Evolutionary conservation across 2,113 vertebrate genomes (phyloP).

Genomic region (Bos indicus): DNA sequence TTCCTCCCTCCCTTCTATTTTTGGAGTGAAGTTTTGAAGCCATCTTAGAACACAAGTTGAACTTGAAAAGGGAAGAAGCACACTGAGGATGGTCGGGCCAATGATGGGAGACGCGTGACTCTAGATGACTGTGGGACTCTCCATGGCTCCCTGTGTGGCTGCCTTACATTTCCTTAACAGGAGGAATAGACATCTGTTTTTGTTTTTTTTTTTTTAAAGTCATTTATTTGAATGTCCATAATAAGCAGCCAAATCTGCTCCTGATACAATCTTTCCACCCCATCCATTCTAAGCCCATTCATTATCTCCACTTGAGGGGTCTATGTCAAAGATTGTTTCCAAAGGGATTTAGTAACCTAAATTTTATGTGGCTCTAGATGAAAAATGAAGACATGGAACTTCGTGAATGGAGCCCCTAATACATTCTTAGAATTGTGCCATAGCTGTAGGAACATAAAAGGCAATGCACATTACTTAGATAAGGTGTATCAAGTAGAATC

Average conservation of each 20-base stretch:
- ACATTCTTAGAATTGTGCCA: neutral
- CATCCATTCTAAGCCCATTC: neutral
- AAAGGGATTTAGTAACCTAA: neutral
- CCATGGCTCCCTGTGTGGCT: neutral
- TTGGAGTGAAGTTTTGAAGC: neutral
- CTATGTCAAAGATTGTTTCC: neutral
- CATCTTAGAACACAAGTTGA: neutral
- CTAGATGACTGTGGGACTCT: fast-evolving
- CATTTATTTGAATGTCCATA: neutral
- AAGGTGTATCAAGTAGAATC: neutral
- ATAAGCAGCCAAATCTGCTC: neutral
- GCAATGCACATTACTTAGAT: neutral
- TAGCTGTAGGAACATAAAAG: neutral
- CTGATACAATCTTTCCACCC: neutral
- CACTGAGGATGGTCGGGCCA: neutral
- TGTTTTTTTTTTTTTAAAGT: neutral
- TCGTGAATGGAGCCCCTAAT: neutral
- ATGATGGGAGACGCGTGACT: fast-evolving
- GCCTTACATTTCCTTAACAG: neutral
- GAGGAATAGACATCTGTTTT: neutral
- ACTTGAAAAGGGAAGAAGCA: neutral
- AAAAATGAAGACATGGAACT: neutral
- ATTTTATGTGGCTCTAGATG: neutral
- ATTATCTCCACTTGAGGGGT: neutral
- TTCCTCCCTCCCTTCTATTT: neutral